Evolutionary conservation across 1,140 invertebrate species (phyloP).

Genomic region (Pararge aegeria): DNA sequence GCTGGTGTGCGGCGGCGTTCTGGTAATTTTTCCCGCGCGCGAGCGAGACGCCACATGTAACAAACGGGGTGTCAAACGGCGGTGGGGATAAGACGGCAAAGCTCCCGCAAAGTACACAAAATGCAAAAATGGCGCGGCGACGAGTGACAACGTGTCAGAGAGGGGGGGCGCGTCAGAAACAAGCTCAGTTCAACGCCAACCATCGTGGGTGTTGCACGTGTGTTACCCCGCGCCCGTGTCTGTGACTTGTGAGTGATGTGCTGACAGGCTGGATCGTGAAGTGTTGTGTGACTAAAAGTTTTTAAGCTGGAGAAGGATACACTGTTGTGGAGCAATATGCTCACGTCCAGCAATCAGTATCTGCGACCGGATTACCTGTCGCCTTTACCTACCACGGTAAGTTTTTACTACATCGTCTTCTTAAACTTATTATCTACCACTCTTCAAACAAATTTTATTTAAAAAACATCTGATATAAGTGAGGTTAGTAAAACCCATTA

Average conservation of each 20-base stretch:
- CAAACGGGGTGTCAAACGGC: constrained; percentile 76
- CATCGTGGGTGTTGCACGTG: constrained; percentile 42
- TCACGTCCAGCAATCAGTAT: constrained; percentile 94
- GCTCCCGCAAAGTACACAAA: constrained; percentile 78
- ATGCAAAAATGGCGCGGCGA: constrained; percentile 77
- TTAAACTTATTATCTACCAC: too few relatives aligned
- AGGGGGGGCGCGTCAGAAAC: constrained; percentile 48
- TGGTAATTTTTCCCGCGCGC: constrained; percentile 60
- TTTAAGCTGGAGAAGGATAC: constrained; percentile 72
- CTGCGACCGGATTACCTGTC: constrained; percentile 94
- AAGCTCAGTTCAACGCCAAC: constrained; percentile 54
- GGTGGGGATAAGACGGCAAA: constrained; percentile 78
- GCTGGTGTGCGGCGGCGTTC: constrained; percentile 44
- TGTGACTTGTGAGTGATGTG: constrained; percentile 61
- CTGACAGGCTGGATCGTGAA: constrained; percentile 63
- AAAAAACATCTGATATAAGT: too few relatives aligned
- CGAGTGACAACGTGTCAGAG: constrained; percentile 71
- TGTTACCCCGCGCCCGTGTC: constrained; percentile 36
- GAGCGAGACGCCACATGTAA: constrained; percentile 55
- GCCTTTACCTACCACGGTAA: constrained; percentile 93
- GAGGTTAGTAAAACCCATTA: too few relatives aligned
- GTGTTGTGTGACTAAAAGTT: constrained; percentile 54
- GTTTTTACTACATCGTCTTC: constrained; percentile 54
- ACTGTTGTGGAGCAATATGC: constrained; percentile 82
- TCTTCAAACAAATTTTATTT: too few relatives aligned